Base-by-base conservation (phyloP, 2,113 vertebrate species). In the Odocoileus virginianus region DNA sequence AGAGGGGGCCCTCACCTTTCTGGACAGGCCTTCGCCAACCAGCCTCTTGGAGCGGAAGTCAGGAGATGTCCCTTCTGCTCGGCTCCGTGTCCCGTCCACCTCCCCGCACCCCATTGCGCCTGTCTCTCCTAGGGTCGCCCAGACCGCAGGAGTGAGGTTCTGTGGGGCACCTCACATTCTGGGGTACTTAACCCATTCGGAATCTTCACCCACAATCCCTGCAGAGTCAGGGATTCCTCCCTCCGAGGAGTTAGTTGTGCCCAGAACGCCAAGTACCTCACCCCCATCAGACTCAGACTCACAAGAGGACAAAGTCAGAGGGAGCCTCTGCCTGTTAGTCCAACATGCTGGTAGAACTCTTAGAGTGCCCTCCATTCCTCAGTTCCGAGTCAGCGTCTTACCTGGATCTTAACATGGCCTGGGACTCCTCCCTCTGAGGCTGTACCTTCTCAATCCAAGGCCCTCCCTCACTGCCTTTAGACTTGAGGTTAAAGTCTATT, bases 41-140 rank as follows among this genome's bases (percentile, higher is more conserved):
- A 13, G 5, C 40, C 13, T 74, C 19, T 2, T 9, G 50, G 79
- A 76, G 28, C 3, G 3, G 76, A 88, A 64, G 61, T 96, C 36
- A 64, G 61, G 8, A 8, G 16, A 30, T 27, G 27, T 30, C 25
- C 40, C 30, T 76, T 95, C 47, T 2, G 2, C 17, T 89, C 3
- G 1, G 17, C n/a, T 9, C 52, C 16, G 0, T 1, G 17, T 30
- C 45, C 0, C 43, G 5, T 19, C 43, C 60, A 16, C 21, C 5
- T 9, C 1, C 3, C 3, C 0, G 5, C n/a, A 10, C 7, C 23
- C 9, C 27, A 19, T 82, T 0, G 7, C 14, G 54, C 78, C 23
- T 3, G 23, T 47, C 27, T 17, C 7, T 88, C 30, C 8, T 17
- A 54, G 10, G 33, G 40, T 17, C 2, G 5, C 67, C n/a, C n/a